Conservation (phyloP, 2,113 vertebrate genomes). For the Elephantulus edwardii region DNA sequence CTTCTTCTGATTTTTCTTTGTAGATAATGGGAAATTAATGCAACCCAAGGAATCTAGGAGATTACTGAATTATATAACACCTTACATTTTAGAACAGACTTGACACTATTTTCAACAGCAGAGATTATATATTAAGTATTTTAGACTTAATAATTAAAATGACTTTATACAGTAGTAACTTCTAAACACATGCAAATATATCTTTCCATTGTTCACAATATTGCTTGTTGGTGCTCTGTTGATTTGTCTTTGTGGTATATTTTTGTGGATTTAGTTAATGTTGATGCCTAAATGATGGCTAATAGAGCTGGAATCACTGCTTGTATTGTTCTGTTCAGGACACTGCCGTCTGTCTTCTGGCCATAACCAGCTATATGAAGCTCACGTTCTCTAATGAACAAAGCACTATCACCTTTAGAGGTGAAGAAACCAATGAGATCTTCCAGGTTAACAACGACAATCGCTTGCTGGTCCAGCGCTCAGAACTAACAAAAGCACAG, state of each 20-base stretch:
- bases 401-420: constrained; percentile 63
- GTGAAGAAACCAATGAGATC: constrained; percentile 8
- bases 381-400: constrained; percentile 74
- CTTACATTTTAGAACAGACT: not conserved
- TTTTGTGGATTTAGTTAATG: not conserved
- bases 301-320: not conserved
- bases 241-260: not conserved
- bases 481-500: constrained; percentile 50
- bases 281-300: not conserved
- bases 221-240: not conserved
- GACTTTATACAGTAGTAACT: not conserved
- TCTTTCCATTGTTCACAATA: not conserved
- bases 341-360: constrained; percentile 82
- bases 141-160: not conserved
- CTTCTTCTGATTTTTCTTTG: not conserved
- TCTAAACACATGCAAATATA: not conserved
- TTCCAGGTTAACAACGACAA: constrained; percentile 78
- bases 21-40: not conserved
- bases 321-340: constrained; percentile 75
- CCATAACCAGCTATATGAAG: constrained; percentile 78
- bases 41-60: not conserved
- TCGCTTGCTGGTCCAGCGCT: constrained; percentile 78
- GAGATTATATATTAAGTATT: not conserved
- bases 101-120: not conserved
- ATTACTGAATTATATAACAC: not conserved